A percentile compares a stretch with the other conserved stretches of the same genome.
Evolutionary conservation across 2,888 invertebrate genomes (phyloP).

Genomic region (Dione vanillae): DNA sequence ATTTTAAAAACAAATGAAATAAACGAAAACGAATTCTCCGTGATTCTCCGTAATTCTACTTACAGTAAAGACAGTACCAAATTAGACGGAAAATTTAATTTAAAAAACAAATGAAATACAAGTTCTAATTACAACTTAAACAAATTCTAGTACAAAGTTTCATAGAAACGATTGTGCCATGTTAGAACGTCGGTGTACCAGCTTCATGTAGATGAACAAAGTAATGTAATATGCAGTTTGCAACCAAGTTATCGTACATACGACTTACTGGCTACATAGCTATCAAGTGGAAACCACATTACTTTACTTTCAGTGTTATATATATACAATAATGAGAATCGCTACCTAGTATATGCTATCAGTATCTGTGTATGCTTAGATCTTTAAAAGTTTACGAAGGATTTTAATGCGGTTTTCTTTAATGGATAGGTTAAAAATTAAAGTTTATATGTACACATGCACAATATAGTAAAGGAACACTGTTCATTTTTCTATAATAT

Average conservation of each 20-base stretch:
- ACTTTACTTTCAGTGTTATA: neutral
- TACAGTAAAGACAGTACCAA: neutral
- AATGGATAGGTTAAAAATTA: no score
- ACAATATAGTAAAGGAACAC: no score
- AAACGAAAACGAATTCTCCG: no score
- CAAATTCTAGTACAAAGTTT: neutral
- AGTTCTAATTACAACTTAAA: neutral
- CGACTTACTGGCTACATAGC: no score
- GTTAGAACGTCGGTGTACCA: neutral
- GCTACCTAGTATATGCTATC: no score
- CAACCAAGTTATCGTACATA: neutral
- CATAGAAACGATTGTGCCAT: neutral
- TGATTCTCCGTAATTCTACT: neutral
- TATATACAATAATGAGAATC: neutral
- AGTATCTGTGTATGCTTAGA: no score
- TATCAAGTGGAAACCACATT: neutral
- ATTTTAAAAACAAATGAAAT: no score
- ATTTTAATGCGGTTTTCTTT: no score
- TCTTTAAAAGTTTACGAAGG: no score
- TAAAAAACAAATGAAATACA: neutral
- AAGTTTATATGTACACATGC: no score
- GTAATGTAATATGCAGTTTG: constrained; percentile 8
- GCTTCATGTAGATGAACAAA: neutral
- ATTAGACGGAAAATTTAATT: neutral
- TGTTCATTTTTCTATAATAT: no score